These are phyloP conservation scores for Patella ulyssiponensis DNA, from an alignment of 2,888 invertebrate genomes.

Conservation along the genomic window DNA sequence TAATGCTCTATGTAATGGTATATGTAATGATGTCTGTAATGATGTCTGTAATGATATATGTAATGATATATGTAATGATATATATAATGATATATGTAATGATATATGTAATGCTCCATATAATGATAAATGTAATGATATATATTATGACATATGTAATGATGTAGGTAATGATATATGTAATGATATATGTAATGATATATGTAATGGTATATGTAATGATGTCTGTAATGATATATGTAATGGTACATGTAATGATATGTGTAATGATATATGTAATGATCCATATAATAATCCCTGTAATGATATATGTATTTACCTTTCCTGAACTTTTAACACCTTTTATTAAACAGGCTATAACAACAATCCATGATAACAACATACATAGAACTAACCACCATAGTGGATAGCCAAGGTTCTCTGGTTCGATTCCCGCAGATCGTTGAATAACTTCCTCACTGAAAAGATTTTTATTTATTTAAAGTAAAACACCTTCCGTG, in stretches of 20 bases:
- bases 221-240: neutral
- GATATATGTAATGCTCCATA: too few relatives aligned
- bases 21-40: constrained; percentile 9
- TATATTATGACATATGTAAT: neutral
- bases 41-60: too few relatives aligned
- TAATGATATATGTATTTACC: constrained; percentile 36
- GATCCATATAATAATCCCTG: neutral
- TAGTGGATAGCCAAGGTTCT: constrained; percentile 55
- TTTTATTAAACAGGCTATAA: constrained; percentile 61
- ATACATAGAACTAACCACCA: constrained; percentile 61
- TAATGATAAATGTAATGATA: too few relatives aligned
- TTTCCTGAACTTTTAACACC: constrained; percentile 66
- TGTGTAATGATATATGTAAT: neutral
- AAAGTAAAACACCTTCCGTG: too few relatives aligned
- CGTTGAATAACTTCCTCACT: constrained; percentile 56
- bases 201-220: too few relatives aligned
- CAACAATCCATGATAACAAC: constrained; percentile 59
- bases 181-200: too few relatives aligned
- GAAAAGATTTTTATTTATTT: neutral
- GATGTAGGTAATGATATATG: neutral
- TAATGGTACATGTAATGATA: neutral
- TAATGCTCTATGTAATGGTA: constrained; percentile 5
- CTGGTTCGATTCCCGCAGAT: constrained; percentile 47
- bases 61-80: too few relatives aligned
- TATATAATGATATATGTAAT: too few relatives aligned